phyloP scores from a whole-genome alignment of 2,797 vertebrate species.

The Dendrocincla tyrannina region DNA sequence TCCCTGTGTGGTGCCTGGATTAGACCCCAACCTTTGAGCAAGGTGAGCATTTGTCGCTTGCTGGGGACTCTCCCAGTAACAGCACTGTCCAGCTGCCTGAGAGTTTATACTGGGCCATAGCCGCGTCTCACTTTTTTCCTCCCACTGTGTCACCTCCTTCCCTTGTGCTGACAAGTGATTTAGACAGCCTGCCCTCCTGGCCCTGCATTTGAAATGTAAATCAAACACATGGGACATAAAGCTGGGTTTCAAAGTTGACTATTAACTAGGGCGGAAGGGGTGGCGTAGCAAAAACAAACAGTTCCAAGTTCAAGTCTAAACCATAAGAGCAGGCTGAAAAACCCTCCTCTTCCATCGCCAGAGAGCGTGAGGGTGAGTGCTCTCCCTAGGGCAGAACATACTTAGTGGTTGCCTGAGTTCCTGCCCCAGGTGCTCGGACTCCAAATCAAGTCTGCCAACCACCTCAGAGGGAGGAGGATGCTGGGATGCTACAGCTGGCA shows the following conservation, averaged over 20 bases:
- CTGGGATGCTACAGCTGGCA: background rate
- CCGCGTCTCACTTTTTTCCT: background rate
- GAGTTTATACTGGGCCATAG: background rate
- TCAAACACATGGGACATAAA: conserved; percentile 52
- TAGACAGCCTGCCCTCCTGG: conserved; percentile 46
- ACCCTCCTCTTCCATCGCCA: background rate
- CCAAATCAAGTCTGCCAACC: background rate
- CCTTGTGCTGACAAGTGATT: conserved; percentile 58
- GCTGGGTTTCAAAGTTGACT: conserved; percentile 61
- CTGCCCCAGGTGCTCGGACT: background rate
- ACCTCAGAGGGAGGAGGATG: background rate
- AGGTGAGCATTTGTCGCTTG: background rate
- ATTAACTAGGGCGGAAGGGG: conserved; percentile 69
- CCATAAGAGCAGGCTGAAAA: conserved; percentile 1
- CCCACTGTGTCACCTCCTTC: conserved; percentile 61
- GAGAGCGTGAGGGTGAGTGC: background rate
- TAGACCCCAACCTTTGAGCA: conserved; percentile 1
- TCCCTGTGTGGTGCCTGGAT: background rate
- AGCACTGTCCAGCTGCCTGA: background rate
- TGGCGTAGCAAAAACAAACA: conserved; percentile 69
- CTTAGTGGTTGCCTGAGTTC: background rate
- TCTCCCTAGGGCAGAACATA: background rate
- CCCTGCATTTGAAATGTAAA: conserved; percentile 62
- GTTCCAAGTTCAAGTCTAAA: conserved; percentile 65
- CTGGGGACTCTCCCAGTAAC: background rate